A percentile compares a stretch with the other conserved stretches of the same genome.
Conservation (phyloP, 1,140 invertebrate genomes). For the Bombus breviceps region DNA sequence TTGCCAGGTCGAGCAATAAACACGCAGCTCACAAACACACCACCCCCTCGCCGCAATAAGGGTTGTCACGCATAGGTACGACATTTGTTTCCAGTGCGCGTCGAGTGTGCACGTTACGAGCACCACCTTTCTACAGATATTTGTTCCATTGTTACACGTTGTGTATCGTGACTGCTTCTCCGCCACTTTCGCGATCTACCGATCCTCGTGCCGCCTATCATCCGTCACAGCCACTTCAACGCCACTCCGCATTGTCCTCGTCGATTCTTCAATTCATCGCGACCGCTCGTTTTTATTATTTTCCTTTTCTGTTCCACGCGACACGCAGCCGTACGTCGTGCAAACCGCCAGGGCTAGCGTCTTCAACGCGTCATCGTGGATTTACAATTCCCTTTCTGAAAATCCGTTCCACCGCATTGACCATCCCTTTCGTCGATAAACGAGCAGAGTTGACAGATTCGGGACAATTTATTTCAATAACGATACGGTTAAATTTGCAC, state of each 20-base stretch:
- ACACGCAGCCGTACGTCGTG: not conserved
- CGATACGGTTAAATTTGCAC: not conserved
- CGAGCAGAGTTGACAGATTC: not conserved
- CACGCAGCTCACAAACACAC: conserved; percentile 64
- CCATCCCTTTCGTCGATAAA: no score
- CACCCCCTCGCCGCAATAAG: conserved; percentile 55
- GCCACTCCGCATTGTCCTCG: conserved; percentile 50
- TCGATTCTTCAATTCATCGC: conserved; percentile 59
- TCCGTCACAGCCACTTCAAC: conserved; percentile 60
- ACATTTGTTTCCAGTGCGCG: conserved; percentile 69
- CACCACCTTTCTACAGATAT: conserved; percentile 72
- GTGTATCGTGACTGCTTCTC: conserved; percentile 69
- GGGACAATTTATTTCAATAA: not conserved
- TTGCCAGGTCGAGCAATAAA: conserved; percentile 77
- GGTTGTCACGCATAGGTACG: conserved; percentile 68
- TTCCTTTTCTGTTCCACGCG: not conserved
- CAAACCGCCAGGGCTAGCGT: not conserved
- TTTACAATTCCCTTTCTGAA: not conserved
- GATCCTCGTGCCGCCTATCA: conserved; percentile 53
- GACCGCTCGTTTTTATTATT: conserved; percentile 40
- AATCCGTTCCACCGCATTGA: not conserved
- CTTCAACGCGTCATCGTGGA: conserved; percentile 5
- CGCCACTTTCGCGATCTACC: conserved; percentile 63
- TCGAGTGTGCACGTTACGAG: conserved; percentile 69
- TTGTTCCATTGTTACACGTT: conserved; percentile 74